Base-by-base conservation (phyloP, 2,888 invertebrate species). In the Yponomeuta malinellus region DNA sequence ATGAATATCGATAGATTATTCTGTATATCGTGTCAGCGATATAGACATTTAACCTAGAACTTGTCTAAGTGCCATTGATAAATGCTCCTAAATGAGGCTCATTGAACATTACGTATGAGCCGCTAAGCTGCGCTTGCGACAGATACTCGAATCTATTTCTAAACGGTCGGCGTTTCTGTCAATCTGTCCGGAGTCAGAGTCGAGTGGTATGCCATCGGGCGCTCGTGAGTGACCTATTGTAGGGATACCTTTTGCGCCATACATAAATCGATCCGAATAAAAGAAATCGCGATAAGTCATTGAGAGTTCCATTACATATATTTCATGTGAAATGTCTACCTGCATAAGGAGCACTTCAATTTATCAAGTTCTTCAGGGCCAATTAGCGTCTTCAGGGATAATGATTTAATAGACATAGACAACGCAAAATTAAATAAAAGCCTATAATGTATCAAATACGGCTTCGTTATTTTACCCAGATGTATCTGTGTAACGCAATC, bases 31-130 rank as follows among this genome's bases (percentile, higher is more conserved):
- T 59, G 12, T 12, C 52, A 59, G 15, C 5, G 52, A 66, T 71
- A 79, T 78, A 80, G 82, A 83, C 79, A 74, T 77, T 73, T 81
- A 79, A 78, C 84, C 84, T 82, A 83, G 84, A 86, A 85, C 85
- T 85, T 84, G 84, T 85, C 83, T 79, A 72, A 65, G 73, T 63
- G 73, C 74, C 74, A 73, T 74, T 73, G 74, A 75, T 77, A 80
- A 81, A 80, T 76, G 78, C 76, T 72, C 73, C 74, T 76, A 83
- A 86, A 85, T 80, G 83, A 86, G 79, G 80, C 81, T 81, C 78
- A 84, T 87, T 86, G 81, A 85, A 80, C 79, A 73, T 33, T 33
- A 43, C 43, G 43, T 76, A 75, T 75, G 74, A 74, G 74, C 72
- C 72, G 73, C 73, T 75, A 73, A 73, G 65, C 9, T 79, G 48